Base-by-base conservation (phyloP, 2,113 vertebrate genomes). In the Todiramphus saurophagus region DNA sequence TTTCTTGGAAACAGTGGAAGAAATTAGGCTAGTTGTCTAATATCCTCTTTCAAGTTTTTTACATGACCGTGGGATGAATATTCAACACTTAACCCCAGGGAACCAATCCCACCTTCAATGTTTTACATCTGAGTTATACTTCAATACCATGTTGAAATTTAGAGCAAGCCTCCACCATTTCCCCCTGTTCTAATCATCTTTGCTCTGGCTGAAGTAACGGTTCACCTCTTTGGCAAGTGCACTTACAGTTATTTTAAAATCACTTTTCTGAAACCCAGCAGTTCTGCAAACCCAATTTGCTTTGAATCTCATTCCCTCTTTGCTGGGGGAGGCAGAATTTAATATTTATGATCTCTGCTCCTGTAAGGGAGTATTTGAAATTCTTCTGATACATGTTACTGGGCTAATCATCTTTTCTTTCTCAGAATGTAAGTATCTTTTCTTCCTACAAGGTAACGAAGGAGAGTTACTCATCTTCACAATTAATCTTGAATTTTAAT, bases 401-500 rank as follows among this genome's bases (percentile, higher is more conserved):
- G 66, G 80, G 92, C 93, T 96, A 87, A 91, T 96, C 43, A 91
- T 85, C 77, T 96, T 93, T 95, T 87, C 79, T 92, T 93, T 94
- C 43, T 83, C 64, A 84, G 93, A 82, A 94, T 59, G 10, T 67
- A 84, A 74, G 63, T 86, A 83, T 79, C 84, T 93, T 97, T 96
- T 97, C 92, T 95, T 94, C 92, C 68, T 93, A 90, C 76, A 83
- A 96, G 69, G 79, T 91, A 94, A 91, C 67, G 87, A 95, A 93
- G 87, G 74, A 95, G 89, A 77, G 51, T 93, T 96, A 94, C 75
- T 96, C 91, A 93, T 93, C 92, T 95, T 89, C 72, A 90, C 86
- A 96, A 95, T 89, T 89, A 96, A 97, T 90, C 91, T 79, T 88
- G 92, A 93, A 95, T 95, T 96, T 97, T 95, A 97, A 97, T 96